These are phyloP conservation scores for Xyrauchen texanus DNA, from an alignment of 2,113 vertebrate species.

Conservation along the genomic window DNA sequence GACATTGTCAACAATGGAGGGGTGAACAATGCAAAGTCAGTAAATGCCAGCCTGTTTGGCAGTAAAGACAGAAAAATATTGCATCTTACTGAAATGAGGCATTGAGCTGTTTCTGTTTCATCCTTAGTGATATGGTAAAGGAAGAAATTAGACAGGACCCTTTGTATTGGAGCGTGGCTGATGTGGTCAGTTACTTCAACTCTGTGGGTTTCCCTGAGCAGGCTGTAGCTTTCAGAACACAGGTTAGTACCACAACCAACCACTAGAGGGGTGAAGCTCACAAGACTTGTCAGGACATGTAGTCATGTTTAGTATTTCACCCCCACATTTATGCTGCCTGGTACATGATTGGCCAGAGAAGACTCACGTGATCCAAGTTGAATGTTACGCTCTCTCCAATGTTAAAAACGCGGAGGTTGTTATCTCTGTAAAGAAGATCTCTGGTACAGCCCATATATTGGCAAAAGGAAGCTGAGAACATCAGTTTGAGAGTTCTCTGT, in stretches of 20 bases:
- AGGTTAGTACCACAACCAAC: slow-evolving; percentile 67
- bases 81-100: too few relatives aligned
- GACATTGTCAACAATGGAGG: slow-evolving; percentile 63
- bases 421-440: too few relatives aligned
- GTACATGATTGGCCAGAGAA: too few relatives aligned
- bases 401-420: too few relatives aligned
- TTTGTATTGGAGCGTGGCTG: slow-evolving; percentile 85
- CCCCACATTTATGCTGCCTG: too few relatives aligned
- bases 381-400: too few relatives aligned
- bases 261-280: not conserved
- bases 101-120: not conserved
- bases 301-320: too few relatives aligned
- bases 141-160: slow-evolving; percentile 79
- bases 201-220: slow-evolving; percentile 88
- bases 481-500: too few relatives aligned
- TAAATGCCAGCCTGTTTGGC: slow-evolving; percentile 17
- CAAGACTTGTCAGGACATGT: not conserved
- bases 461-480: too few relatives aligned
- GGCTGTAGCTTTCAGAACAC: slow-evolving; percentile 83
- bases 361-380: too few relatives aligned
- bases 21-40: slow-evolving; percentile 69
- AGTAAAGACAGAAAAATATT: not conserved
- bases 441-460: too few relatives aligned
- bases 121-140: slow-evolving; percentile 71
- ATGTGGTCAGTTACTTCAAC: slow-evolving; percentile 87